Evolutionary conservation across 2,797 vertebrate genomes (phyloP).

Genomic region (Alauda arvensis): DNA sequence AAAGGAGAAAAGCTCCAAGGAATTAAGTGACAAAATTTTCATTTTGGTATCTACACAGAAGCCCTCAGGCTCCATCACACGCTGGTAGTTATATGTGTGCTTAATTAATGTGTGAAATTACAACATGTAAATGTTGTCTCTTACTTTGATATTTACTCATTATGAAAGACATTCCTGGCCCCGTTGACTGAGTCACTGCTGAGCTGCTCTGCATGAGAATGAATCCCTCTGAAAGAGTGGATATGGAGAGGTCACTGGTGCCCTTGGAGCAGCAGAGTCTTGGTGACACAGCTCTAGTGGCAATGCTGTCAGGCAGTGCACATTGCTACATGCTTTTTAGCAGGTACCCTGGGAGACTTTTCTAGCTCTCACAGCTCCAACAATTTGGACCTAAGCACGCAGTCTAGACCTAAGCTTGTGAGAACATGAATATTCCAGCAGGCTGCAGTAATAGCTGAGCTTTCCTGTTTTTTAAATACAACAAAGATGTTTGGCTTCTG

Average conservation of each 20-base stretch:
- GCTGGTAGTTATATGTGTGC: not conserved
- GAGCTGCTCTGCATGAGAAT: not conserved
- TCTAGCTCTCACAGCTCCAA: not conserved
- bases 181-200: not conserved
- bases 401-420: not conserved
- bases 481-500: not conserved
- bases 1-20: not conserved
- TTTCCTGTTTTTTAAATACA: not conserved
- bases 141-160: not conserved
- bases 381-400: not conserved
- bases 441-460: not conserved
- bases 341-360: not conserved
- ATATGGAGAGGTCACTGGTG: rapidly evolving
- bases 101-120: not conserved
- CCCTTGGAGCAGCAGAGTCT: not conserved
- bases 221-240: not conserved
- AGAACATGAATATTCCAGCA: not conserved
- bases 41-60: not conserved
- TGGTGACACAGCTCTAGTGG: not conserved
- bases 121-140: not conserved
- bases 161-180: not conserved
- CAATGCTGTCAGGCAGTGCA: not conserved
- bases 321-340: not conserved
- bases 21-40: not conserved
- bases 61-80: not conserved